phyloP scores from a whole-genome alignment of 2,888 invertebrate species.

The Crematogaster levior region DNA sequence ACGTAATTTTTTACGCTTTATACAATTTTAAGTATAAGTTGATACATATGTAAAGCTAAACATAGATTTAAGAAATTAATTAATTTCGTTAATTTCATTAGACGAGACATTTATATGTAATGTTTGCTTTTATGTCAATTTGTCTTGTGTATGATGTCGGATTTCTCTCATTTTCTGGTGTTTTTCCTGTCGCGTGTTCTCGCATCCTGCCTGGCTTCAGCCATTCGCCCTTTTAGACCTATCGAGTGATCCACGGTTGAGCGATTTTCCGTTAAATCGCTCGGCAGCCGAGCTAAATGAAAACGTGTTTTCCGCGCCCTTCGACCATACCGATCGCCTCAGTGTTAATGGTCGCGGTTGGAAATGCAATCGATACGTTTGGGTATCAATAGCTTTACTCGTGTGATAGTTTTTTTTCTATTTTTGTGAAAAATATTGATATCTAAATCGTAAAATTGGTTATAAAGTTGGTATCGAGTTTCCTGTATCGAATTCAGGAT shows the following conservation, averaged over 20 bases:
- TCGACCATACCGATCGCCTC: conserved; percentile 53
- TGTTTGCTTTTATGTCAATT: conserved; percentile 3
- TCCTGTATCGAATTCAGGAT: neutral
- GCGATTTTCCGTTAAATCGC: conserved; percentile 71
- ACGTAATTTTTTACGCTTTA: neutral
- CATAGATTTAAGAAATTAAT: neutral
- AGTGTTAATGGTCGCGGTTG: conserved; percentile 52
- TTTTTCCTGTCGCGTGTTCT: conserved; percentile 15
- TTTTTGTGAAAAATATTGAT: conserved; percentile 8
- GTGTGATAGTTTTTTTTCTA: neutral
- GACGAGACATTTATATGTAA: neutral
- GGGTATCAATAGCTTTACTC: conserved; percentile 16
- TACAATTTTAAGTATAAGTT: neutral
- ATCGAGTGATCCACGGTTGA: conserved; percentile 63
- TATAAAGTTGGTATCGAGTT: neutral
- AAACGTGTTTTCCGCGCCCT: conserved; percentile 64
- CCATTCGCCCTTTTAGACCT: conserved; percentile 54
- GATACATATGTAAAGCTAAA: neutral
- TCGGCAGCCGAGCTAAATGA: conserved; percentile 65
- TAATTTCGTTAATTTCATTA: neutral
- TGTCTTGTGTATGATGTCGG: conserved; percentile 24
- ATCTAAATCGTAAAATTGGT: conserved; percentile 10
- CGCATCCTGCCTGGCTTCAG: conserved; percentile 15
- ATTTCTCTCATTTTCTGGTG: conserved; percentile 49
- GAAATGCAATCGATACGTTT: conserved; percentile 30